Conservation (phyloP, 2,113 vertebrate species). For the Pica pica region DNA sequence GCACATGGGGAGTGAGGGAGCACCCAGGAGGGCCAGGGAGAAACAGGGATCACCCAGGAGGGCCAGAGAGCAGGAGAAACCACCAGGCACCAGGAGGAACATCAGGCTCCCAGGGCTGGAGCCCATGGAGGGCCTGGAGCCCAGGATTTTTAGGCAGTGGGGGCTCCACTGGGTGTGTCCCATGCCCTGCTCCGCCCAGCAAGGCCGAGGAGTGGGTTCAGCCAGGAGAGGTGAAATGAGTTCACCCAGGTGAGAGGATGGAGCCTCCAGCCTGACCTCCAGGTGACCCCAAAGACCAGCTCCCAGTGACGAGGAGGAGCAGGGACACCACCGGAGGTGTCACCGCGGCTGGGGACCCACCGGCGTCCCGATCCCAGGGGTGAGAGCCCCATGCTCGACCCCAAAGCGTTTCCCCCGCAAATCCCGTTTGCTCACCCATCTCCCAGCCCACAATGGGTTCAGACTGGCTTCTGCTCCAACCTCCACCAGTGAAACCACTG, state of each 20-base stretch:
- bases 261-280: not conserved
- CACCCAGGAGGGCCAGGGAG: not conserved
- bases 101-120: not conserved
- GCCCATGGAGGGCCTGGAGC: accelerated
- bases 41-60: too few relatives aligned
- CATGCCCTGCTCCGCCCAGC: not conserved
- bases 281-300: accelerated
- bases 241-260: not conserved
- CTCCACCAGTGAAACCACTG: not conserved
- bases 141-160: accelerated
- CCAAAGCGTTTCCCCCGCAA: accelerated
- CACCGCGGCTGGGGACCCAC: not conserved
- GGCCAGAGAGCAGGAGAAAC: too few relatives aligned
- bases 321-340: accelerated
- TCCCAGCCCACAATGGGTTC: accelerated
- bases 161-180: not conserved
- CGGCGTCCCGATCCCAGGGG: not conserved
- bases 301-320: not conserved
- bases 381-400: accelerated
- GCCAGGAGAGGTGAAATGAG: not conserved
- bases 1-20: not conserved
- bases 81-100: too few relatives aligned
- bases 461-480: not conserved
- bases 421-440: not conserved
- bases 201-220: not conserved